Percentiles rank a stretch among this genome's conserved stretches.
Evolutionary conservation across 92 coral and sea anemone genomes (phyloP).

Genomic region (Muricea muricata): DNA sequence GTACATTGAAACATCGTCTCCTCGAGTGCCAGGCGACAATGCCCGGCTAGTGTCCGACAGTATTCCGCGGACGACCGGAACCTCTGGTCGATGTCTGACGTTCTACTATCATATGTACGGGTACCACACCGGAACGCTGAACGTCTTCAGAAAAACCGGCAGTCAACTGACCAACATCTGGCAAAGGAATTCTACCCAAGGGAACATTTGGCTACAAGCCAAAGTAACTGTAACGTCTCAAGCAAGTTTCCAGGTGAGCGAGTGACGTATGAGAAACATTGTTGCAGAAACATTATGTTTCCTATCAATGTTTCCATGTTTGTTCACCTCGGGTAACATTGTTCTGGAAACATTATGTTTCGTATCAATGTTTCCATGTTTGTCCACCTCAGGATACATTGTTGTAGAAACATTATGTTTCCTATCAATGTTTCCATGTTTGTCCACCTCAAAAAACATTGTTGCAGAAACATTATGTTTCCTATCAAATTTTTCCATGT

Average conservation of each 20-base stretch:
- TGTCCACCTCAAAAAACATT: no score
- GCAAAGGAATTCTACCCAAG: conserved; percentile 73
- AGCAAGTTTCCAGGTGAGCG: conserved; percentile 78
- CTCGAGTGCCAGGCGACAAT: conserved; percentile 70
- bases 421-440: no score
- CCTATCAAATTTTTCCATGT: no score
- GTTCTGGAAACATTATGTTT: no score
- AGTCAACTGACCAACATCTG: conserved; percentile 71
- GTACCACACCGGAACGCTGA: conserved; percentile 71
- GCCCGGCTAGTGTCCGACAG: conserved; percentile 75
- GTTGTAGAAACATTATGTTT: no score
- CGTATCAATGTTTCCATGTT: no score
- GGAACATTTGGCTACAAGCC: conserved; percentile 82
- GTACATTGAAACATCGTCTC: conserved; percentile 81
- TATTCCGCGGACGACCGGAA: conserved; percentile 78
- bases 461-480: no score
- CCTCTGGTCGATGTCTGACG: conserved; percentile 73
- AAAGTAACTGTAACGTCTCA: conserved; percentile 77
- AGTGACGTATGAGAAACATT: no score
- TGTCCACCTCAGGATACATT: no score
- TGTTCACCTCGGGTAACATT: no score
- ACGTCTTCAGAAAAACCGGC: conserved; percentile 73
- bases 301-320: no score
- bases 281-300: no score
- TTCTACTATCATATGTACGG: conserved; percentile 95